Evolutionary conservation across 2,888 invertebrate species (phyloP).

Genomic region (Cybosia mesomella): DNA sequence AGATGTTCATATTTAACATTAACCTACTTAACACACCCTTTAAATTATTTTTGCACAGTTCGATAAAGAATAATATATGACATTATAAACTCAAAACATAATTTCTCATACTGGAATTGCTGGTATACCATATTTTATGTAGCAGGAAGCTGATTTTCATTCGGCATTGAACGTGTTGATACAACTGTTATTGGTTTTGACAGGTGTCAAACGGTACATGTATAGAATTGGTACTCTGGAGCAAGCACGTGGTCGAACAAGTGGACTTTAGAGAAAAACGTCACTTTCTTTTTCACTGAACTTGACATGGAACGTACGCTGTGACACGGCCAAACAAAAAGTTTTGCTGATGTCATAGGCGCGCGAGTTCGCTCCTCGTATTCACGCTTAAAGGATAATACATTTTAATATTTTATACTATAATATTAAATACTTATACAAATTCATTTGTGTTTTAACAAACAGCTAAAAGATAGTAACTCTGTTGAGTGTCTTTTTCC

Average conservation of each 20-base stretch:
- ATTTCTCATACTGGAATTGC: neutral
- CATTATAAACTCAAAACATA: neutral
- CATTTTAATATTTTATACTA: neutral
- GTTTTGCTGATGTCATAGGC: conserved; percentile 60
- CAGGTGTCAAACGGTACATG: conserved; percentile 38
- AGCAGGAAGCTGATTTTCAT: conserved; percentile 27
- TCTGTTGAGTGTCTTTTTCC: conserved; percentile 8
- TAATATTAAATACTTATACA: neutral
- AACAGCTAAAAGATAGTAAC: neutral
- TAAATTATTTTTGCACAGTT: conserved; percentile 31
- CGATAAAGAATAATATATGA: neutral
- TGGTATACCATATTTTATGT: neutral
- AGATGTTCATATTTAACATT: conserved; percentile 38
- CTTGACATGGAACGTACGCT: conserved; percentile 71
- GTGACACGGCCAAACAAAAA: conserved; percentile 51
- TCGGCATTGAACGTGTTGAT: conserved; percentile 62
- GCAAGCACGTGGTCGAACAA: conserved; percentile 33
- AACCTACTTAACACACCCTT: conserved; percentile 41
- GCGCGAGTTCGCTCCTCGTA: conserved; percentile 54
- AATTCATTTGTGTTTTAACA: conserved; percentile 12
- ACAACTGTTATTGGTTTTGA: conserved; percentile 52
- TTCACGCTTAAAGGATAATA: conserved; percentile 21
- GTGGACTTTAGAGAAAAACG: conserved; percentile 34
- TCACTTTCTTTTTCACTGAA: conserved; percentile 78
- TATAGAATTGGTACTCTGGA: conserved; percentile 13